A percentile compares a stretch with the other conserved stretches of the same genome.
Conservation (phyloP, 1,140 invertebrate genomes). For the Elymnias hypermnestra region DNA sequence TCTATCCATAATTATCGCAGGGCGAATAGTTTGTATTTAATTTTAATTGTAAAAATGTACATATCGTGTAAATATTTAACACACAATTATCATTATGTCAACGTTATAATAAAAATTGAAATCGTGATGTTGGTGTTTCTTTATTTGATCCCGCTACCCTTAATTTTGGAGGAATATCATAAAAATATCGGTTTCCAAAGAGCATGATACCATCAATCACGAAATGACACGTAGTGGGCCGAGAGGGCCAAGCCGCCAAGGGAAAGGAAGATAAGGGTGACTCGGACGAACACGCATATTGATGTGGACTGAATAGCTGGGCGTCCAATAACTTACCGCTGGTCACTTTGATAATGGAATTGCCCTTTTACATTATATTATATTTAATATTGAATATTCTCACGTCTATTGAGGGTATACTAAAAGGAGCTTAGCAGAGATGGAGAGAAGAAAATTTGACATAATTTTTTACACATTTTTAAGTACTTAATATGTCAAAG, state of each 20-base stretch:
- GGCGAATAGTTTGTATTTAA: constrained; percentile 51
- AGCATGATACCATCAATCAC: neutral
- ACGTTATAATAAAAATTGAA: constrained; percentile 31
- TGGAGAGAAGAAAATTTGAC: too few species aligned
- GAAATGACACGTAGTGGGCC: neutral
- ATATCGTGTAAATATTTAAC: constrained; percentile 71
- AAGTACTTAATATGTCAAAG: too few species aligned
- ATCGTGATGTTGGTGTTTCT: constrained; percentile 6
- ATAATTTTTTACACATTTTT: too few species aligned
- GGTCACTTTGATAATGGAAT: too few species aligned
- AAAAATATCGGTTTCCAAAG: neutral
- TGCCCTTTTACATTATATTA: too few species aligned
- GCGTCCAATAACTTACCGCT: too few species aligned
- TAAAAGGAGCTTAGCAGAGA: too few species aligned
- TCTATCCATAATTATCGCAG: constrained; percentile 28
- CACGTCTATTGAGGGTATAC: too few species aligned
- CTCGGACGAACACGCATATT: neutral
- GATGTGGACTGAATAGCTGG: too few species aligned
- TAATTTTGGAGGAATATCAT: neutral
- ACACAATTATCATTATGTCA: constrained; percentile 54
- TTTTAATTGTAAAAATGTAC: constrained; percentile 60
- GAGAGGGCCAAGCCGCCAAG: neutral
- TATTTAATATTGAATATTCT: too few species aligned
- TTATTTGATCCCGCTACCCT: neutral
- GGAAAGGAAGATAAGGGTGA: neutral